Evolutionary conservation across 1,140 invertebrate species (phyloP).

Genomic region (Cotesia typhae): DNA sequence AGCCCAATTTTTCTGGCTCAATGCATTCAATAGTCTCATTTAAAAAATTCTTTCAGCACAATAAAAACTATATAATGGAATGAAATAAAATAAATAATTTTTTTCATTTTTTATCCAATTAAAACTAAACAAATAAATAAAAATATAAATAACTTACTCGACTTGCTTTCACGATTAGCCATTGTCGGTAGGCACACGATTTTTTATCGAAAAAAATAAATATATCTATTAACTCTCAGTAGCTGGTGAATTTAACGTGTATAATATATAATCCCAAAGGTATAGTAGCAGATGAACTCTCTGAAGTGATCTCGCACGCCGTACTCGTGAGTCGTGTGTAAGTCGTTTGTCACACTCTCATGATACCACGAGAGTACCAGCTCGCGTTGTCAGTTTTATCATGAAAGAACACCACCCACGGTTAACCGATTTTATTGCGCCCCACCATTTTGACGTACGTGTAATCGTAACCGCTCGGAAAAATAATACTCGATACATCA

Average conservation of each 20-base stretch:
- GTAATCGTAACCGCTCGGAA: not conserved
- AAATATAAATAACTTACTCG: not conserved
- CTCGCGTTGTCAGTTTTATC: slow-evolving; percentile 24
- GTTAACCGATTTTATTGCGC: slow-evolving; percentile 3
- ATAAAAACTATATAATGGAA: no score
- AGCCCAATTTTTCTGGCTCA: no score
- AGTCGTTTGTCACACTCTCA: slow-evolving; percentile 9
- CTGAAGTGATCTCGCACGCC: not conserved
- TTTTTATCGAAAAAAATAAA: not conserved
- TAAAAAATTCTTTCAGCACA: no score
- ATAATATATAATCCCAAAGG: no score
- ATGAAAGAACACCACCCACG: slow-evolving; percentile 1
- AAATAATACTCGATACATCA: no score
- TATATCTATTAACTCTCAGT: not conserved
- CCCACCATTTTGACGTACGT: not conserved
- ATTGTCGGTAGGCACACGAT: not conserved
- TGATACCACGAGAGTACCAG: slow-evolving; percentile 6
- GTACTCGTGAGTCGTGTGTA: slow-evolving; percentile 1
- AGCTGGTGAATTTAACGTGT: no score
- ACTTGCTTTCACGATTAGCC: slow-evolving; percentile 4
- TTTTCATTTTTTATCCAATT: no score
- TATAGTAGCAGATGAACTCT: not conserved
- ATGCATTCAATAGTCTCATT: no score
- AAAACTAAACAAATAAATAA: not conserved
- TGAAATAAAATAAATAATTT: no score